A percentile compares a stretch with the other conserved stretches of the same genome.
Evolutionary conservation across 2,888 invertebrate species (phyloP).

Genomic region (Diarsia dahlii): DNA sequence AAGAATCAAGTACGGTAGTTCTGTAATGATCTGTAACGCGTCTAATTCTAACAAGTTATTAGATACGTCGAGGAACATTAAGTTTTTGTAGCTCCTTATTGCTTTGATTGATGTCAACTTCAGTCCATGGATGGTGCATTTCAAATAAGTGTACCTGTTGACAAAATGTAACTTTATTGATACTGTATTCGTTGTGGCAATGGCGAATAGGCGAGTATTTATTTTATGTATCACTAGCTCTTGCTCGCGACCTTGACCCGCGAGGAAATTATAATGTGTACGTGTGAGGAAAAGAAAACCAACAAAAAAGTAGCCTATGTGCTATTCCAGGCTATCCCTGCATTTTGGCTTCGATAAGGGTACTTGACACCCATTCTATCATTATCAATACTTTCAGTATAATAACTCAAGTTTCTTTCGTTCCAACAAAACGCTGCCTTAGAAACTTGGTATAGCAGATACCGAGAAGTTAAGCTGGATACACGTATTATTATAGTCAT

Average conservation of each 20-base stretch:
- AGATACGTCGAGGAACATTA: constrained; percentile 91
- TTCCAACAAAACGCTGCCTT: background rate
- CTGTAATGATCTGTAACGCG: constrained; percentile 85
- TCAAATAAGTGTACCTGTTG: constrained; percentile 91
- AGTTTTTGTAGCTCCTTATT: constrained; percentile 87
- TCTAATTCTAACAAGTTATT: constrained; percentile 88
- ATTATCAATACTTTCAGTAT: background rate
- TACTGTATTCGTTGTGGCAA: background rate
- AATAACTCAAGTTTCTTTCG: background rate
- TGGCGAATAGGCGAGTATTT: background rate
- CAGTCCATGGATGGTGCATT: constrained; percentile 87
- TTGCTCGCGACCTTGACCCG: too few relatives aligned
- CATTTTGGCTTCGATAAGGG: too few relatives aligned
- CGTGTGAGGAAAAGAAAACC: too few relatives aligned
- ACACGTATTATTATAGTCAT: background rate
- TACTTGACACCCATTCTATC: background rate
- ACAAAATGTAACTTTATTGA: constrained; percentile 12
- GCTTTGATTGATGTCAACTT: constrained; percentile 88
- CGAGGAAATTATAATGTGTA: too few relatives aligned
- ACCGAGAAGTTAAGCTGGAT: background rate
- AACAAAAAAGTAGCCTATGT: too few relatives aligned
- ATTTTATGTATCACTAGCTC: background rate
- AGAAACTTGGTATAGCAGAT: background rate
- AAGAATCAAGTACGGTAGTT: constrained; percentile 89
- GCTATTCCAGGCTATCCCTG: too few relatives aligned